A percentile compares a stretch with the other conserved stretches of the same genome.
These are phyloP conservation scores for Argyrosomus regius DNA, from an alignment of 2,797 vertebrate species.

Conservation along the genomic window DNA sequence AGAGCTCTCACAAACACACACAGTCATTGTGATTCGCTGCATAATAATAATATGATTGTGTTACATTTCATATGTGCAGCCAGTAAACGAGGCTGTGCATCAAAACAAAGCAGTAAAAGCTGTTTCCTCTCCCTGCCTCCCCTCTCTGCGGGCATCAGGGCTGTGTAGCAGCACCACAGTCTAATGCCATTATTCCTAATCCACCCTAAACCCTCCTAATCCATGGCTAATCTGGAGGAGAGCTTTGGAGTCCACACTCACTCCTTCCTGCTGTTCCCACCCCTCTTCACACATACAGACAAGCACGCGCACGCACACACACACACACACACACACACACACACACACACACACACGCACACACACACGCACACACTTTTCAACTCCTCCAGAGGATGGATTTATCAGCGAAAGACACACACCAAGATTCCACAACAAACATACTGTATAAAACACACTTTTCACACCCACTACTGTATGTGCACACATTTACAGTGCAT, in stretches of 20 bases:
- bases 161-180: constrained; percentile 77
- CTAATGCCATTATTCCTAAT: constrained; percentile 87
- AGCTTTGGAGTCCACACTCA: constrained; percentile 81
- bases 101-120: constrained; percentile 75
- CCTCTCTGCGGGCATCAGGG: constrained; percentile 74
- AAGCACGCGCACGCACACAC: constrained; percentile 37
- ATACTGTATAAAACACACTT: constrained; percentile 52
- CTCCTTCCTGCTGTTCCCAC: constrained; percentile 79
- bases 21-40: constrained; percentile 41
- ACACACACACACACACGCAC: constrained; percentile 12
- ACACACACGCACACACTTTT: constrained; percentile 44
- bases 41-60: constrained; percentile 58
- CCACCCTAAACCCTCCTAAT: constrained; percentile 84
- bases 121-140: constrained; percentile 65
- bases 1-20: constrained; percentile 13
- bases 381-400: constrained; percentile 67
- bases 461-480: constrained; percentile 53
- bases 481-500: constrained; percentile 55
- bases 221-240: constrained; percentile 84
- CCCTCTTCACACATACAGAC: constrained; percentile 62
- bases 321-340: constrained; percentile 24
- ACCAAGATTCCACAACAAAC: constrained; percentile 63
- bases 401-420: constrained; percentile 72
- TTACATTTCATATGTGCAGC: constrained; percentile 48
- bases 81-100: constrained; percentile 59